Evolutionary conservation across 30 jellyfish, hydroid and myxozoan genomes (phyloP), one percentile per base, ranked within the genome.

Genomic region (Hydractinia echinata): DNA sequence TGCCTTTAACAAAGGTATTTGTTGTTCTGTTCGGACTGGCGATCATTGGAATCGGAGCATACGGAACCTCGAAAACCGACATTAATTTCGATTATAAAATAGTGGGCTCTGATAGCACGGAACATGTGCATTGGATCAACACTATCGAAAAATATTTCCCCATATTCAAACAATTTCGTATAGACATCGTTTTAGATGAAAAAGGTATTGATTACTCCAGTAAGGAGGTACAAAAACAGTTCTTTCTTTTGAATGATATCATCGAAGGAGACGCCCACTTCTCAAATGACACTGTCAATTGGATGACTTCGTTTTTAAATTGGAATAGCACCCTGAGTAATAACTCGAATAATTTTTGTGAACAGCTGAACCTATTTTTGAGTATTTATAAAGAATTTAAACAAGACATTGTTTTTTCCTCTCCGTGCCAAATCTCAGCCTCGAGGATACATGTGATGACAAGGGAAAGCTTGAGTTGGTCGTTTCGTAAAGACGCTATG

Each of bases 371-470:
- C 54, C 9, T 8, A 1, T 82, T 82, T 54, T 67, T 82, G 50
- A 21, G 7, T 6, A 60, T 7, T 10, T 30, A 51, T 21, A 50
- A 18, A 8, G 81, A 44, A 4, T 68, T 48, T 53, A 72, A 61
- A 54, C 53, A 77, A n/a, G 86, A 82, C 85, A 68, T 82, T 53
- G 72, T 82, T 53, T 53, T 53, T 9, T 77, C n/a, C 20, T 30
- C 8, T 15, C 48, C 39, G 10, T 10, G 51, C 0, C 52, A 18
- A 16, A 82, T 82, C 61, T 5, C 19, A 14, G 86, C 86, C 15
- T 82, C 89, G 4, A 69, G 89, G 53, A 68, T 82, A 10, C 86
- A 68, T 53, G 56, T 82, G 30, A 20, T 68, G 51, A 69, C 77
- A 51, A 67, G 54, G 67, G 66, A 72, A 4, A 51, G 54, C 11